Evolutionary conservation across 2,797 vertebrate genomes (phyloP), one percentile per base, ranked within the genome.

Genomic region (Meda fulgida): DNA sequence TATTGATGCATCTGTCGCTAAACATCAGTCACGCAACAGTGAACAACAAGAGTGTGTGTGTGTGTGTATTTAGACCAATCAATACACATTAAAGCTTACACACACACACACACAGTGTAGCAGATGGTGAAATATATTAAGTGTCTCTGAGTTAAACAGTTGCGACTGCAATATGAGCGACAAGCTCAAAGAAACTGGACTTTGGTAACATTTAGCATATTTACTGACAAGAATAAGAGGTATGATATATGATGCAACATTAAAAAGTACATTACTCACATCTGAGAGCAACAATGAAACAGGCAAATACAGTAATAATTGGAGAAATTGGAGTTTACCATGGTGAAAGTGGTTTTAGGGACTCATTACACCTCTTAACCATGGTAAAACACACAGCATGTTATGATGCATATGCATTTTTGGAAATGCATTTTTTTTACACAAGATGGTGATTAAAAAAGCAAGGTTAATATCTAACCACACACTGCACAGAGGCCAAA

Each of bases 401-500:
- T 70, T 65, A 16, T 65, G 6, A 16, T 1, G 4, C 14, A 18
- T 5, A n/a, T 16, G 23, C 38, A n/a, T 31, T 29, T 16, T 3
- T 23, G 21, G 6, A 55, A 55, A 10, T 1, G 8, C 21, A 23
- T 29, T 18, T 46, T 29, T 18, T 46, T 51, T 16, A 4, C 72
- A 14, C 3, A 36, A 38, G 31, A 23, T 16, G 36, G 48, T 5
- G 5, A 11, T 55, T 21, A 76, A 16, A n/a, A 19, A 29, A 76
- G 23, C 73, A 76, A 2, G 21, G 71, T 75, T 75, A 48, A 73
- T 73, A 34, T 53, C 51, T n/a, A 76, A 76, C 19, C 72, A 55
- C 48, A 8, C 14, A n/a, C 51, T 76, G 51, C 31, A 36, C 48
- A 76, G 21, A 76, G 51, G 51, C 7, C 51, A 76, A 76, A 76